These are phyloP conservation scores for Saimiri boliviensis DNA, from an alignment of 2,113 vertebrate species.

Conservation along the genomic window DNA sequence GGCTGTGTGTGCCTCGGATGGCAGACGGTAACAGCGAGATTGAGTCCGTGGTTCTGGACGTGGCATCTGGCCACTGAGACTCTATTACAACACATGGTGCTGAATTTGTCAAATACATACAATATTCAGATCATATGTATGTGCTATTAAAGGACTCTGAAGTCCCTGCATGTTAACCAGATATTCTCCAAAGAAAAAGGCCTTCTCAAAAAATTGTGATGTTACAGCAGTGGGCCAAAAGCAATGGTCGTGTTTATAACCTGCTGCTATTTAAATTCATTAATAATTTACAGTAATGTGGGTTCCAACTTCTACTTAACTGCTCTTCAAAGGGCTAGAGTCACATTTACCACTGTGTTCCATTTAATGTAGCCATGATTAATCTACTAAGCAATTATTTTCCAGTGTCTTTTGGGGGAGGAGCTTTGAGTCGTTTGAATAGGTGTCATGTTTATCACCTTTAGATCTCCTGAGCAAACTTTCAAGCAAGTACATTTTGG, in stretches of 20 bases:
- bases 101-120: background rate
- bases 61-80: background rate
- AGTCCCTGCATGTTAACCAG: constrained; percentile 13
- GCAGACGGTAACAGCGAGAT: background rate
- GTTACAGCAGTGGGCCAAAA: constrained; percentile 49
- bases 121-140: background rate
- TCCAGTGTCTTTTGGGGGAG: constrained; percentile 57
- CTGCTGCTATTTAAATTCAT: constrained; percentile 67
- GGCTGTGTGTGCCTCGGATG: background rate
- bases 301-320: constrained; percentile 66
- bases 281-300: constrained; percentile 69
- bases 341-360: constrained; percentile 60
- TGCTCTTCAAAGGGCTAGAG: constrained; percentile 58
- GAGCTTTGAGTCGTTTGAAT: background rate
- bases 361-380: constrained; percentile 60
- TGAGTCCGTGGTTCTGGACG: background rate
- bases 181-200: constrained; percentile 29
- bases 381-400: constrained; percentile 55
- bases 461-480: constrained; percentile 45
- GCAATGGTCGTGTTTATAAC: constrained; percentile 57
- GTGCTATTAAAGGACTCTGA: background rate
- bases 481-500: constrained; percentile 65
- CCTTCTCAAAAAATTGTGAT: constrained; percentile 8
- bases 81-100: background rate
- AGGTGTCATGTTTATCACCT: constrained; percentile 25